Conservation (phyloP, 2,113 vertebrate species). For the Miniopterus natalensis region DNA sequence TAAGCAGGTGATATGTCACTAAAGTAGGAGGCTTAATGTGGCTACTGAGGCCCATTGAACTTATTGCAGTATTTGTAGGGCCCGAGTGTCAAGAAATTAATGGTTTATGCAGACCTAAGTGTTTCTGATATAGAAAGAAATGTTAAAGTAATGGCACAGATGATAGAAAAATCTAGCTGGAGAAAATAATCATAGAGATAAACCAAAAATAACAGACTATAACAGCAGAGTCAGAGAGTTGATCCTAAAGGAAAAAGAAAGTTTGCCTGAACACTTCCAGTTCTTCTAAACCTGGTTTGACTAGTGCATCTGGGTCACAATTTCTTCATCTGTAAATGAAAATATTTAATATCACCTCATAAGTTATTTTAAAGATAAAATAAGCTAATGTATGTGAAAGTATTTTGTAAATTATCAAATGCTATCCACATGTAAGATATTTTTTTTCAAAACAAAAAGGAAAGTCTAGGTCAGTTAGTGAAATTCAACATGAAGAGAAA, state of each 20-base stretch:
- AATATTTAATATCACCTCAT: not conserved
- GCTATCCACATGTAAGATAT: not conserved
- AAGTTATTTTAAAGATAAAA: conserved; percentile 55
- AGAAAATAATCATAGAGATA: not conserved
- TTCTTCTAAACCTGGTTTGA: not conserved
- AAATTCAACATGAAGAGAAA: not conserved
- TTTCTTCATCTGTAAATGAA: conserved; percentile 40
- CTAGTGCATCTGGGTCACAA: not conserved
- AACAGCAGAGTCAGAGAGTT: not conserved
- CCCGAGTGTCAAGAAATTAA: conserved; percentile 69
- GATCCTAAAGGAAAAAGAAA: conserved; percentile 15
- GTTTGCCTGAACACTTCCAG: not conserved
- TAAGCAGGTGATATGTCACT: conserved; percentile 72
- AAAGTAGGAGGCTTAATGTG: conserved; percentile 65
- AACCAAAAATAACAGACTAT: conserved; percentile 50
- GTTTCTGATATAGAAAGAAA: conserved; percentile 56
- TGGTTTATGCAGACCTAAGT: conserved; percentile 60
- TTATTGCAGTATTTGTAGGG: conserved; percentile 61
- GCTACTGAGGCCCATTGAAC: conserved; percentile 60
- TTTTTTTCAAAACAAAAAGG: conserved; percentile 1
- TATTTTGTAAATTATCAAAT: conserved; percentile 26
- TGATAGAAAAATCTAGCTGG: not conserved
- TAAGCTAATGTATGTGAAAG: conserved; percentile 4
- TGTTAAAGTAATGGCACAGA: conserved; percentile 23
- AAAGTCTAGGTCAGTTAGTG: not conserved